A percentile compares a stretch with the other conserved stretches of the same genome.
phyloP scores from a whole-genome alignment of 2,113 vertebrate species.

The Silurus glanis region DNA sequence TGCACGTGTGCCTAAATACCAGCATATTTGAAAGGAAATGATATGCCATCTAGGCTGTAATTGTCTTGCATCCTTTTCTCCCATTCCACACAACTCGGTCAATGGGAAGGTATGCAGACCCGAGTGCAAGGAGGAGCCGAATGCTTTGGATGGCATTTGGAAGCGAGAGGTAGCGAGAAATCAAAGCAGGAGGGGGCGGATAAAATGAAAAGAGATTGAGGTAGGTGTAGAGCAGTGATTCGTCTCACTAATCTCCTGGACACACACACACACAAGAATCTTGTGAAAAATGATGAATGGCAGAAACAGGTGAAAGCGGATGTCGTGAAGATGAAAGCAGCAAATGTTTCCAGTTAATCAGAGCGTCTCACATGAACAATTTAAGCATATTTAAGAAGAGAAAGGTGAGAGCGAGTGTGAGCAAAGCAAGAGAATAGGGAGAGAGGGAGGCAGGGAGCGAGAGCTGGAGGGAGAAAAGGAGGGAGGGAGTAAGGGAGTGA shows the following conservation, averaged over 20 bases:
- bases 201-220: not conserved
- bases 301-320: not conserved
- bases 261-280: not conserved
- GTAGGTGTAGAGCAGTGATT: not conserved
- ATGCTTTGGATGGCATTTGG: conserved; percentile 3
- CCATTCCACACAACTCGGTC: not conserved
- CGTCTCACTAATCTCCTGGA: conserved; percentile 4
- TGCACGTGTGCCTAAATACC: not conserved
- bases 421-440: conserved; percentile 38
- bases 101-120: conserved; percentile 44
- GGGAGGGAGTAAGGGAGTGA: conserved; percentile 36
- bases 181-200: conserved; percentile 48
- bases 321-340: not conserved
- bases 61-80: not conserved
- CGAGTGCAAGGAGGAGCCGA: conserved; percentile 27
- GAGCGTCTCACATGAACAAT: conserved; percentile 8
- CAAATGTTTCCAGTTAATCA: conserved; percentile 29
- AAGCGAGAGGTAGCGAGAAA: conserved; percentile 47
- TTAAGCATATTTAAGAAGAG: conserved; percentile 39
- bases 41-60: not conserved
- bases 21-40: not conserved
- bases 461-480: not conserved
- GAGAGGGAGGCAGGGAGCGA: not conserved
- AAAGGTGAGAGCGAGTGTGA: conserved; percentile 19
- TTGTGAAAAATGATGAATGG: not conserved